Conservation (phyloP, 2,113 vertebrate species). For the Emydocephalus ijimae region DNA sequence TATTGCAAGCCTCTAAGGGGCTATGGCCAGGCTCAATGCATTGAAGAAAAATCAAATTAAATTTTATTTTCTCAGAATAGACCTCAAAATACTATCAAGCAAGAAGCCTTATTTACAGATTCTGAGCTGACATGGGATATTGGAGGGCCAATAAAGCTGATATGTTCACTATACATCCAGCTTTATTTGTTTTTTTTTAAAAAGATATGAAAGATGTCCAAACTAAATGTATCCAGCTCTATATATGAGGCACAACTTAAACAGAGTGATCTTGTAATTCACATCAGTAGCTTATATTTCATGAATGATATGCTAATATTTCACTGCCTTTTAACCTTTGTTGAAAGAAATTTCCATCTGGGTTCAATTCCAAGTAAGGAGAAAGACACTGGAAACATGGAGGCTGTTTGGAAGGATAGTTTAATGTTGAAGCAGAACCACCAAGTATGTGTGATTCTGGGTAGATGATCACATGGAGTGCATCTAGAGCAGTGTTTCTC, state of each 20-base stretch:
- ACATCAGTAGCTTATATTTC: neutral
- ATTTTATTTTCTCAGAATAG: neutral
- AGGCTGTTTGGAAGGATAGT: too few species aligned
- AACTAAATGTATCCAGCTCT: neutral
- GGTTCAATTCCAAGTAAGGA: too few species aligned
- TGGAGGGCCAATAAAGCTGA: neutral
- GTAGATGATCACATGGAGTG: too few species aligned
- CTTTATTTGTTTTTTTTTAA: too few species aligned
- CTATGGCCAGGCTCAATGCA: neutral
- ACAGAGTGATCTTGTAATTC: neutral
- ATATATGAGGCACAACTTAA: neutral
- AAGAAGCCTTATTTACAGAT: neutral
- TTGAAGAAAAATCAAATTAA: neutral
- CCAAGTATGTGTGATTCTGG: too few species aligned
- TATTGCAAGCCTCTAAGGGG: slow-evolving; percentile 35
- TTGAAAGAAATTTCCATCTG: too few species aligned
- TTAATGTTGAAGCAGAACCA: too few species aligned
- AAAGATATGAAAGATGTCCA: neutral
- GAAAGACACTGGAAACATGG: too few species aligned
- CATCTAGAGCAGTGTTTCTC: too few species aligned
- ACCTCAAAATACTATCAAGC: neutral
- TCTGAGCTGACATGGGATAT: neutral
- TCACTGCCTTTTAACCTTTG: neutral
- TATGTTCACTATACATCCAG: neutral
- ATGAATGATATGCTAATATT: neutral